Evolutionary conservation across 2,888 invertebrate species (phyloP), one percentile per base, ranked within the genome.

Genomic region (Athrips mouffetella): DNA sequence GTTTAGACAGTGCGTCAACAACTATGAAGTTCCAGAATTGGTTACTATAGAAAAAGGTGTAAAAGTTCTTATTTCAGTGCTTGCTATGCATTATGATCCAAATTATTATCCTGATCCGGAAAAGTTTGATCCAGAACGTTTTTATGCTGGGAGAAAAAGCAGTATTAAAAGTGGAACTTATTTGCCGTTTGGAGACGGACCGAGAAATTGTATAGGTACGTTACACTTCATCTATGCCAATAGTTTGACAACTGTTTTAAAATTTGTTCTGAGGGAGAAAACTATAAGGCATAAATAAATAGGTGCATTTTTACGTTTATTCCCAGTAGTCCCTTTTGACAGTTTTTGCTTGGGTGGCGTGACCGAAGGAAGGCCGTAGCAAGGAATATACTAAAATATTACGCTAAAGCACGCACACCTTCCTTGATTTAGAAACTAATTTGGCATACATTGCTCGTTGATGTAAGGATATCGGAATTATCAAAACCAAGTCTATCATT

Each of bases 161-260:
- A 52, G 48, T 7, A 59, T 60, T 40, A 58, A 59, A 15, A 61
- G 53, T 27, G 60, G 53, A 45, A 52, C 62, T 1, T 74, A 63
- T 45, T 41, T 72, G 48, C 73, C 73, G 1, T 72, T 72, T 48
- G 72, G 72, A 18, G 66, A 67, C 41, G 76, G 75, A 2, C 73
- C 73, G 11, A 60, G 76, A 25, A 53, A 67, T 7, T 76, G 75
- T 45, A 64, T 74, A 35, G 73, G 76, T 75, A 54, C 45, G 45
- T 30, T n/a, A n/a, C n/a, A n/a, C n/a, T n/a, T n/a, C n/a, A n/a
- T n/a, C n/a, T n/a, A n/a, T n/a, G n/a, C n/a, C n/a, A n/a, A n/a
- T n/a, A n/a, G n/a, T n/a, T n/a, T n/a, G n/a, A n/a, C n/a, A n/a
- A n/a, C n/a, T n/a, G n/a, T n/a, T n/a, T n/a, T n/a, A n/a, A n/a